Base-by-base conservation (phyloP, 2,797 vertebrate genomes). In the Gymnoscopelus braueri region DNA sequence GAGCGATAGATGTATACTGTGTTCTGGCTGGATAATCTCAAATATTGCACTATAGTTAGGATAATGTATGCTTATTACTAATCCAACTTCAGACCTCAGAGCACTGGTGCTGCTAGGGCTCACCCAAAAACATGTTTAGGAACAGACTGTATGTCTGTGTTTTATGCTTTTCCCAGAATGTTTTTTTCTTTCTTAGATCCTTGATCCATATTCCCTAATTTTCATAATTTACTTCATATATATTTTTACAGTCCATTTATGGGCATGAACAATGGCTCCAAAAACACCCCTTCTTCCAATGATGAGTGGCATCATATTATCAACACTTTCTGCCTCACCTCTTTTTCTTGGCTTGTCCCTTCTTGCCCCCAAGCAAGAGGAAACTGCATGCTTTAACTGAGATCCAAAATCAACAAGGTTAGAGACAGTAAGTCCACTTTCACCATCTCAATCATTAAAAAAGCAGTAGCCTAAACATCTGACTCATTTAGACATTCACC, bases 351-450 rank as follows among this genome's bases (percentile, higher is more conserved):
- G 87, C 91, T 85, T 92, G 91, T 90, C 85, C 87, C 78, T 88
- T 92, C 89, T 90, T 91, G 90, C 87, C 89, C 85, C 79, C 60
- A 2, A 88, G 88, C 88, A 9, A 83, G 78, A 29, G 11, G 44
- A 9, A 32, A 59, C 26, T 78, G 71, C 77, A 83, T 68, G 82
- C 71, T 35, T 74, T 70, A 85, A 65, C 73, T 83, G 74, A 80
- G 74, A 80, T 82, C 70, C 73, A 69, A 88, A 74, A 77, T 82
- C 72, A 77, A 71, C 82, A 82, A 73, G 65, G 60, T 7, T 52
- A 57, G 67, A 84, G 80, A 77, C 56, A 51, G 53, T 32, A 14
- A 60, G 61, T 48, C 39, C 35, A 24, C 48, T 14, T 13, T 10
- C 19, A 59, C 74, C 76, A 73, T 72, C 70, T 61, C 72, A 23